These are phyloP conservation scores for Kryptopterus vitreolus DNA, from an alignment of 2,797 vertebrate genomes.

Conservation along the genomic window DNA sequence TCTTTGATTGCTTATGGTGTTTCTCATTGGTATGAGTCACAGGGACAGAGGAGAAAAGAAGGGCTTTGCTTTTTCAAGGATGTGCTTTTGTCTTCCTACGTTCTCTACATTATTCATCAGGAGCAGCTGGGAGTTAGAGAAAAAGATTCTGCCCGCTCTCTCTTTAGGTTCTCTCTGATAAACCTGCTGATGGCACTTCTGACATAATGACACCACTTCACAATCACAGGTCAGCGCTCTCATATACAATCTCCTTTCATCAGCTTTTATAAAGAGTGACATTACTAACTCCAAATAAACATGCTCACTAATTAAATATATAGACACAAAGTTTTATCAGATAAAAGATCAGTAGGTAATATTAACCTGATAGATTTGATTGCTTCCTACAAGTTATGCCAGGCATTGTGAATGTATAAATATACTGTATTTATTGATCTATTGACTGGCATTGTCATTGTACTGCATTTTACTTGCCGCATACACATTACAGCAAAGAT, in stretches of 20 bases:
- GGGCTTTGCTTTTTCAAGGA: conserved; percentile 46
- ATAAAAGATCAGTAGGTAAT: background rate
- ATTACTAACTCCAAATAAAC: background rate
- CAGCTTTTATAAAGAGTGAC: background rate
- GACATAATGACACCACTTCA: conserved; percentile 17
- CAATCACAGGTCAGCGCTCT: conserved; percentile 11
- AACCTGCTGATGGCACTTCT: conserved; percentile 45
- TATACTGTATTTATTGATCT: background rate
- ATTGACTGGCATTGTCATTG: background rate
- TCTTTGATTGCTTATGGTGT: conserved; percentile 26
- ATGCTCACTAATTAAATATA: background rate
- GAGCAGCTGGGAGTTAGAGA: conserved; percentile 40
- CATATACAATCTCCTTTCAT: conserved; percentile 15
- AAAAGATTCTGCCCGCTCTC: conserved; percentile 34
- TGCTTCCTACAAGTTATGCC: background rate
- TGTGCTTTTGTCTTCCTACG: conserved; percentile 43
- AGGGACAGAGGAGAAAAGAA: conserved; percentile 39
- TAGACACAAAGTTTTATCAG: background rate
- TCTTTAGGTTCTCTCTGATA: conserved; percentile 45
- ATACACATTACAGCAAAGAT: no score
- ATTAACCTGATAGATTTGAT: background rate
- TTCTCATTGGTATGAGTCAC: conserved; percentile 42
- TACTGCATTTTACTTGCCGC: no score
- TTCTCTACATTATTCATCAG: conserved; percentile 46
- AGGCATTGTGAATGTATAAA: no score